Conservation (phyloP, 2,113 vertebrate genomes). For the Anthoscopus minutus region DNA sequence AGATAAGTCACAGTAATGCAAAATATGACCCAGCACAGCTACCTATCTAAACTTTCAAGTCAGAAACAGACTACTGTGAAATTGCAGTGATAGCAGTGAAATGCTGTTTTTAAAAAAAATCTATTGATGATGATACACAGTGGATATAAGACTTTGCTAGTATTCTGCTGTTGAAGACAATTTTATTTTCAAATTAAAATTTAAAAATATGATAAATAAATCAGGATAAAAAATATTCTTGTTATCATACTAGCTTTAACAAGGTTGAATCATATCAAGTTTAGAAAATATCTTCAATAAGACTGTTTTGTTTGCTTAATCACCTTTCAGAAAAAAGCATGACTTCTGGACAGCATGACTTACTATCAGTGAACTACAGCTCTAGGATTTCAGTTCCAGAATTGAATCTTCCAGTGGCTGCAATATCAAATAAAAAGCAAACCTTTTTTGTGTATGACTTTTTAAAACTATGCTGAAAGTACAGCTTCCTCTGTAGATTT, state of each 20-base stretch:
- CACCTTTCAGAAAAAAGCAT: neutral
- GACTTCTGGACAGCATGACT: neutral
- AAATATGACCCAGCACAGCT: neutral
- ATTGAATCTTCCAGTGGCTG: neutral
- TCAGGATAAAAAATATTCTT: neutral
- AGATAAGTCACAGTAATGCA: neutral
- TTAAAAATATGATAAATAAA: neutral
- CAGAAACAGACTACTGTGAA: neutral
- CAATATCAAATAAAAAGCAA: neutral
- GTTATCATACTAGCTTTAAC: neutral
- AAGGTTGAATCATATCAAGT: neutral
- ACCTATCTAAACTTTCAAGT: neutral
- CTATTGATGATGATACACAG: neutral
- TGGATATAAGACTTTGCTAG: neutral
- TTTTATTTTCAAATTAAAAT: neutral
- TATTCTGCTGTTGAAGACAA: neutral
- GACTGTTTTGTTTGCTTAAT: neutral
- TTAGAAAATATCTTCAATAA: neutral
- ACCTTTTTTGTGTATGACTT: neutral
- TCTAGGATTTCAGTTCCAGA: neutral
- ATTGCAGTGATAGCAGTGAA: neutral
- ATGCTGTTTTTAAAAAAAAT: neutral
- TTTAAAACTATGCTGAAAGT: neutral
- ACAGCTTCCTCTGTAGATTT: neutral
- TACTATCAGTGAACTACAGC: neutral